Conservation (phyloP, 92 coral and sea anemone genomes). For the Palythoa grandiflora region DNA sequence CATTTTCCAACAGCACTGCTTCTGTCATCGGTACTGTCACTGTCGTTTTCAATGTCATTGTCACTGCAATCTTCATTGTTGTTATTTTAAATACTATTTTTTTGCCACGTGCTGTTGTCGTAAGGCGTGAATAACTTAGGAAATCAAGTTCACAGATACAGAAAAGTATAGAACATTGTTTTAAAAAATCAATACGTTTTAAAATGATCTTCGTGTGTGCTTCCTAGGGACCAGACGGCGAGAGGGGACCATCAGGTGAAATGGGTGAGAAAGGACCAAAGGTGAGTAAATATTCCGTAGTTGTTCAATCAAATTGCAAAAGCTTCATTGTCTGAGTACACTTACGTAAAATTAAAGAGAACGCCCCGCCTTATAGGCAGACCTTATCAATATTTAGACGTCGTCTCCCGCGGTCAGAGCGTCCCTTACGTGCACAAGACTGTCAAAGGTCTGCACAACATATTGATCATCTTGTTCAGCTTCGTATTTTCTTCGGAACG, state of each 20-base stretch:
- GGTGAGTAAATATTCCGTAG: background rate
- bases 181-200: background rate
- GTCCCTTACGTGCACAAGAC: too few species aligned
- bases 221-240: background rate
- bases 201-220: background rate
- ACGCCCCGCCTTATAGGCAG: too few species aligned
- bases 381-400: too few species aligned
- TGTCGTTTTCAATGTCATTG: background rate
- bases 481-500: too few species aligned
- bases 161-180: background rate
- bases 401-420: too few species aligned
- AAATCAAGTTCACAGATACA: background rate
- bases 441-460: too few species aligned
- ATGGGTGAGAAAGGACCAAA: constrained; percentile 1
- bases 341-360: too few species aligned
- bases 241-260: background rate
- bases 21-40: background rate
- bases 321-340: too few species aligned
- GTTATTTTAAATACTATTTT: background rate
- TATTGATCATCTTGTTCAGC: too few species aligned
- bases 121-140: background rate
- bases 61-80: background rate
- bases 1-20: too few species aligned
- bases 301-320: too few species aligned
- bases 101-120: background rate